Base-by-base conservation (phyloP, 2,113 vertebrate species). In the Trematocara marginatum region DNA sequence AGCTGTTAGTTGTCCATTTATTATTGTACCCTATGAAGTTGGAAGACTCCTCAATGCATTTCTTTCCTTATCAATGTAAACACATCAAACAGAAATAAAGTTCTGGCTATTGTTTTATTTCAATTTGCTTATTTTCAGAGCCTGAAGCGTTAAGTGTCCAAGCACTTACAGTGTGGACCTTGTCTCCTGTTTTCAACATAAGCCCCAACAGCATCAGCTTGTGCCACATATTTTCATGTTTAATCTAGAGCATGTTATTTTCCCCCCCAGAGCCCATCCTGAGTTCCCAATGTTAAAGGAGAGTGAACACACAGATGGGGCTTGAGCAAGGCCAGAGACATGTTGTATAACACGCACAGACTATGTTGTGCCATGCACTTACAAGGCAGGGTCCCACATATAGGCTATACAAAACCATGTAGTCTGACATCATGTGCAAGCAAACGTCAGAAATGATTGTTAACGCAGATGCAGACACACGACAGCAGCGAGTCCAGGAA, bases 301-400 rank as follows among this genome's bases (percentile, higher is more conserved):
- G n/a, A 52, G 13, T 11, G 26, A 79, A 45, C 6, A 34, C 51
- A 80, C 92, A 93, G 91, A 93, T 92, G 92, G 90, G 90, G 29
- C 78, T 79, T 29, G 38, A 86, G 82, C 69, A 84, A 81, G 81
- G 85, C 79, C 64, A 56, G 76, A 80, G 59, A 86, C 40, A 49
- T n/a, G 42, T 59, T 61, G 49, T 56, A 15, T 83, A 49, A 86
- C 23, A 82, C 2, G 6, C 38, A 51, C 34, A 64, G n/a, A 51
- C 54, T 40, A 76, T 51, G 15, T 57, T 51, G 23, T 64, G 42
- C 26, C 59, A 52, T 7, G 34, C 47, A 66, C 49, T 45, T 42
- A 20, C 23, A 80, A 66, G 16, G 6, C 53, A 79, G n/a, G 15
- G 9, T 38, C 51, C 31, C 2, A n/a, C 8, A 47, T 34, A 18